Base-by-base conservation (phyloP, 2,888 invertebrate genomes). In the Zaprionus obscuricornis region DNA sequence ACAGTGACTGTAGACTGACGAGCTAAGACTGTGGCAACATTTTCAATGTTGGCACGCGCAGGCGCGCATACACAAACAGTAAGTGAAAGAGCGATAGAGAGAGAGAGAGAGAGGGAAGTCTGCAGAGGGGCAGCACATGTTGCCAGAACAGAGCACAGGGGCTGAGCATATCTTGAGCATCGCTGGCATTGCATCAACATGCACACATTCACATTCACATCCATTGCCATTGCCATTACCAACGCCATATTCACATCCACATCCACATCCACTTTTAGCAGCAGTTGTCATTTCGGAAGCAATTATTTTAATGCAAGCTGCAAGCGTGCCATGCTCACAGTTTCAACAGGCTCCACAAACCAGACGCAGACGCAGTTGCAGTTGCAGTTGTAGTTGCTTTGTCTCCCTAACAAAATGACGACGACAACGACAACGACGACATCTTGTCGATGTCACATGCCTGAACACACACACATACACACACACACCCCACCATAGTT, bases 221-320 rank as follows among this genome's bases (percentile, higher is more conserved):
- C n/a, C n/a, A n/a, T n/a, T n/a, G n/a, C n/a, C n/a, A n/a, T n/a
- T n/a, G n/a, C n/a, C n/a, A n/a, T n/a, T n/a, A n/a, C n/a, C n/a
- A n/a, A n/a, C n/a, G n/a, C n/a, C n/a, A n/a, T n/a, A n/a, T n/a
- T n/a, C n/a, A n/a, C 49, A 47, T 17, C 11, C 22, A 58, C 51
- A 45, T 43, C 24, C 39, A 59, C 56, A 56, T 62, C 59, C 66
- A 63, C 71, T 79, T 75, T 75, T 73, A 66, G 70, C 66, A 60
- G 78, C 72, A 58, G 79, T 72, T 77, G 82, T 85, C 88, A 86
- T 87, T 73, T 88, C 88, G 88, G 87, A 86, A 87, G 86, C 86
- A 88, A 88, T 88, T 87, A 88, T 86, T 88, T 88, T 74, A 72
- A 84, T 75, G 78, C 78, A 73, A 66, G 66, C 75, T 65, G 70